These are phyloP conservation scores for Acipenser transmontanus DNA, from an alignment of 2,797 vertebrate species.

Conservation along the genomic window DNA sequence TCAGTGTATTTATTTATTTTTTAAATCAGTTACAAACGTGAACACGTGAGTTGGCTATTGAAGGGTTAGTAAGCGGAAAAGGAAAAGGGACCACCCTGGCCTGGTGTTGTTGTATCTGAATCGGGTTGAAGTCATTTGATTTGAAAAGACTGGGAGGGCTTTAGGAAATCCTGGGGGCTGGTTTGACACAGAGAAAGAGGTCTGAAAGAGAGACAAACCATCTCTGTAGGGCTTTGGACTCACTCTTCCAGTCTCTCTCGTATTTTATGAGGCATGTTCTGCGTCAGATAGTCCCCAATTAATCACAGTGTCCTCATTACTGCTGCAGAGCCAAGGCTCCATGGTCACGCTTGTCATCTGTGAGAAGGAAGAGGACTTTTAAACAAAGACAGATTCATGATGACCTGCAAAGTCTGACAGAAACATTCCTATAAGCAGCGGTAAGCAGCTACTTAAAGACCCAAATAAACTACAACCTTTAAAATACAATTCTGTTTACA, in stretches of 20 bases:
- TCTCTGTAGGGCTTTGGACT: conserved; percentile 34
- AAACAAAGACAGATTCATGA: neutral
- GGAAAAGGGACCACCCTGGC: conserved; percentile 11
- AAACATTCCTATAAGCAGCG: neutral
- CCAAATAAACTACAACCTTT: too few relatives aligned
- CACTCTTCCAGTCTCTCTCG: conserved; percentile 24
- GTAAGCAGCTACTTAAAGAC: neutral
- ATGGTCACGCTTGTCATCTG: conserved; percentile 19
- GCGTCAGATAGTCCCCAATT: conserved; percentile 41
- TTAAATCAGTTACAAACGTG: neutral
- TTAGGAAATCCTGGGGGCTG: conserved; percentile 24
- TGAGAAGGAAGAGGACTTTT: conserved; percentile 10
- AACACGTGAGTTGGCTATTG: neutral
- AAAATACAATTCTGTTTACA: too few relatives aligned
- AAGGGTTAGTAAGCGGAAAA: neutral
- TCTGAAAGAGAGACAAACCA: conserved; percentile 44
- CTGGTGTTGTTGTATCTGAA: neutral
- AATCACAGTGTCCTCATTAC: conserved; percentile 35
- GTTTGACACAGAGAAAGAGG: conserved; percentile 31
- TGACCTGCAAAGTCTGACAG: neutral
- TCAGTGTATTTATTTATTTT: too few relatives aligned
- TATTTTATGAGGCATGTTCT: conserved; percentile 40
- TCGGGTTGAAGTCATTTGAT: conserved; percentile 6
- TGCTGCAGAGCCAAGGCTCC: neutral
- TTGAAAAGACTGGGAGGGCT: neutral